Base-by-base conservation (phyloP, 2,797 vertebrate species). In the Lepilemur septentrionalis region DNA sequence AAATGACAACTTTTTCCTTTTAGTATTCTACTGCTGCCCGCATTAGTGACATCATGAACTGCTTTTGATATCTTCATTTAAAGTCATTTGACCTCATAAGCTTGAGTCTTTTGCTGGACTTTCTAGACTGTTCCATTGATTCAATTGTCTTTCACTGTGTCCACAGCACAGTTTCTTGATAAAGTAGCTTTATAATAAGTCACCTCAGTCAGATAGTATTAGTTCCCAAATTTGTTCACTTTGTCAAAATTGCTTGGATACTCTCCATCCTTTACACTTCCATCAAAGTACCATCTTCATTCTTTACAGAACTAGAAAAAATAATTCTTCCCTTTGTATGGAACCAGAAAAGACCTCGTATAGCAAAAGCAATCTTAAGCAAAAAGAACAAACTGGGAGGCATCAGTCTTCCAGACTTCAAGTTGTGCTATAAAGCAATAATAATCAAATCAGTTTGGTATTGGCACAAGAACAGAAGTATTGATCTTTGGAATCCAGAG, bases 1-100 rank as follows among this genome's bases (percentile, higher is more conserved):
- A 93, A 93, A 97, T 96, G 91, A 96, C 88, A 94, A 96, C 46
- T 81, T 81, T 83, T 91, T 94, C 70, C 79, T 97, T 97, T 98
- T 95, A 95, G 83, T 95, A 96, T 93, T 87, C 94, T 96, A 96
- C 93, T 88, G 94, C 69, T 89, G 12, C 92, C 46, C 14, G 91
- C 63, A 73, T 93, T 93, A 97, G 95, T 97, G 97, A 98, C 97
- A 98, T 96, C 14, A 15, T n/a, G 32, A 76, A 76, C 18, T 35
- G 20, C 75, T 35, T 78, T 78, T n/a, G 20, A 1, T 46, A 12
- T 43, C 43, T 67, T 79, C 23, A 41, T 75, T 57, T 88, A 87
- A 89, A 93, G 50, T 94, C 25, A 69, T 32, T 59, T 61, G 55
- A 69, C 32, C 43, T 14, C 30, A 0, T 41, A 43, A 41, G 18